These are phyloP conservation scores for Pterostichus madidus DNA, from an alignment of 2,888 invertebrate genomes.

Conservation along the genomic window DNA sequence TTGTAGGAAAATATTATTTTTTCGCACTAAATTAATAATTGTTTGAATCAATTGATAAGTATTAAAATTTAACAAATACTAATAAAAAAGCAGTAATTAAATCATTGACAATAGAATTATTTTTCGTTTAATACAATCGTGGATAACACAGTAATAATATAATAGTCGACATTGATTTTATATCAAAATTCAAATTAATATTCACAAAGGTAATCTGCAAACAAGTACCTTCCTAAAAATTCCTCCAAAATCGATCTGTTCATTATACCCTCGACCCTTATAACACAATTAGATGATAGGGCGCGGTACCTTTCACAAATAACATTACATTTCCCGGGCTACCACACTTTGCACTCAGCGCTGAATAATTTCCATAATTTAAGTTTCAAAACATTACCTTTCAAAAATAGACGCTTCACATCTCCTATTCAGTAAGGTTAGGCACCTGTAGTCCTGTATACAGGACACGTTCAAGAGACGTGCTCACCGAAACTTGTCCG, in stretches of 20 bases:
- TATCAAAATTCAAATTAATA: constrained; percentile 23
- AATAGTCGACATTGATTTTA: not conserved
- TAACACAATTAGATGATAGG: constrained; percentile 21
- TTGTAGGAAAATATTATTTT: no score
- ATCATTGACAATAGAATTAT: no score
- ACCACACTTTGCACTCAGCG: constrained; percentile 24
- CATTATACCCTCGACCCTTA: constrained; percentile 22
- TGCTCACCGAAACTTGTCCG: not conserved
- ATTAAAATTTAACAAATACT: no score
- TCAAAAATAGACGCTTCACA: constrained; percentile 9
- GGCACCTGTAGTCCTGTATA: not conserved
- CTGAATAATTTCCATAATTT: constrained; percentile 23
- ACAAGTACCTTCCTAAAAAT: constrained; percentile 7
- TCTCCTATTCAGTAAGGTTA: constrained; percentile 17
- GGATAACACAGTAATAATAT: no score
- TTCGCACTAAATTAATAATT: no score
- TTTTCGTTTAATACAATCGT: no score
- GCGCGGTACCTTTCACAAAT: constrained; percentile 8
- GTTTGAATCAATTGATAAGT: no score
- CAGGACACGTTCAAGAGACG: constrained; percentile 21
- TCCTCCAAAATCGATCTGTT: constrained; percentile 25
- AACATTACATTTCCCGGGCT: constrained; percentile 28
- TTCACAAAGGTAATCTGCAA: constrained; percentile 3
- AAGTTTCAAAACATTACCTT: not conserved
- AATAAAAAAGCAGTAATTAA: no score